phyloP scores from a whole-genome alignment of 2,888 invertebrate species.

The Osmoderma eremita region DNA sequence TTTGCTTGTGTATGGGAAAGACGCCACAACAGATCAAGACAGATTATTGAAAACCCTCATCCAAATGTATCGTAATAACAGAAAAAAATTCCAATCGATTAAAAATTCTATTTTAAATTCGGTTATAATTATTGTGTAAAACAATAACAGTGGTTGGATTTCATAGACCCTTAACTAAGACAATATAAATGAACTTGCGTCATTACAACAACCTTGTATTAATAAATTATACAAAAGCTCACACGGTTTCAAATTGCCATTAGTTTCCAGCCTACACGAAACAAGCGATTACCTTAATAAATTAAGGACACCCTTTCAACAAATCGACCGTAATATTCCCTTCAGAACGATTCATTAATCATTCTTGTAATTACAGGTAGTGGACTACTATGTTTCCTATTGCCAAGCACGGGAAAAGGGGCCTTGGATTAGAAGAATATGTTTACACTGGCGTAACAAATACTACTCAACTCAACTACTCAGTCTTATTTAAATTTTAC shows the following conservation, averaged over 20 bases:
- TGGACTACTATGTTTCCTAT: conserved; percentile 77
- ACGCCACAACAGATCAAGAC: too few species aligned
- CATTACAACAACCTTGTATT: neutral
- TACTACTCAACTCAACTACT: neutral
- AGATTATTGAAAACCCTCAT: too few species aligned
- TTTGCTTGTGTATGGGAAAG: too few species aligned
- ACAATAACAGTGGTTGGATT: too few species aligned
- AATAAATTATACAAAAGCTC: conserved; percentile 6
- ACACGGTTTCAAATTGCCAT: neutral
- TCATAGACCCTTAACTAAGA: too few species aligned
- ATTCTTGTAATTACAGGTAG: conserved; percentile 68
- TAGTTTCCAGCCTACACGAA: conserved; percentile 1
- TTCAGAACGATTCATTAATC: conserved; percentile 15
- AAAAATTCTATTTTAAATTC: too few species aligned
- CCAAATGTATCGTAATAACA: too few species aligned
- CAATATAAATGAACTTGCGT: too few species aligned
- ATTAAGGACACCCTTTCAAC: conserved; percentile 14
- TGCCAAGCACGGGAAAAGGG: conserved; percentile 80
- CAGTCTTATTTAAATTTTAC: neutral
- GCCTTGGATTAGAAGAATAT: conserved; percentile 69
- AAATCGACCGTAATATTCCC: conserved; percentile 6
- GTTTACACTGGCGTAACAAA: neutral
- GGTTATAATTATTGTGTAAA: too few species aligned
- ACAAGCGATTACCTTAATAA: conserved; percentile 1
- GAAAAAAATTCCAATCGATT: too few species aligned